phyloP scores from a whole-genome alignment of 2,888 invertebrate species.

The Xanthia togata region DNA sequence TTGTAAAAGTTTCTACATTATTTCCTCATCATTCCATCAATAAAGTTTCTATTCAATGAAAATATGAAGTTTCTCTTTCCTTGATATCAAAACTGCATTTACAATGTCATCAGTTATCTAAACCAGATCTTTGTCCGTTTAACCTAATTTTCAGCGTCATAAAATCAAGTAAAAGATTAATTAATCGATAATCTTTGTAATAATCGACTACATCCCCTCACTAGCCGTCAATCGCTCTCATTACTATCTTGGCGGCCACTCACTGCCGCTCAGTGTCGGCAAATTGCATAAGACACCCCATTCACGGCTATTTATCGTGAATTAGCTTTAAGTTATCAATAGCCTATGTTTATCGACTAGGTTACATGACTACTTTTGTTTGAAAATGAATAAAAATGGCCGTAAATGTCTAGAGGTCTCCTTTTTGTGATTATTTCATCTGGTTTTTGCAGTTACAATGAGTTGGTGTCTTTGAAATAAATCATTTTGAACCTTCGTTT shows the following conservation, averaged over 20 bases:
- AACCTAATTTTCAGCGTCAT: slow-evolving; percentile 52
- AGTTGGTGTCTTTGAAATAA: neutral
- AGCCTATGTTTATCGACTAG: slow-evolving; percentile 72
- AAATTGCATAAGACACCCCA: slow-evolving; percentile 83
- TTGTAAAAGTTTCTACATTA: neutral
- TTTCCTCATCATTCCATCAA: neutral
- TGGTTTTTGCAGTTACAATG: neutral
- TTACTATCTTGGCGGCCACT: slow-evolving; percentile 67
- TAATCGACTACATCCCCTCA: slow-evolving; percentile 62
- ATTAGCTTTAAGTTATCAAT: slow-evolving; percentile 79
- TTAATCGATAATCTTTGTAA: slow-evolving; percentile 62
- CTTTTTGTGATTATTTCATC: neutral
- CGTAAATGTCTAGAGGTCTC: neutral
- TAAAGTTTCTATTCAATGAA: slow-evolving; percentile 2
- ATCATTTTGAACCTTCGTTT: neutral
- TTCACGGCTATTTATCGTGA: slow-evolving; percentile 83
- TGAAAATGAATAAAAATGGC: slow-evolving; percentile 20
- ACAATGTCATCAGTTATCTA: slow-evolving; percentile 35
- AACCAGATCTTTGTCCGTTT: slow-evolving; percentile 25
- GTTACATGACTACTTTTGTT: slow-evolving; percentile 62
- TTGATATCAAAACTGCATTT: slow-evolving; percentile 3
- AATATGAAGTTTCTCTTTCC: slow-evolving; percentile 1
- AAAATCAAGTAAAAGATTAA: slow-evolving; percentile 50
- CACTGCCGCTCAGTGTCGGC: slow-evolving; percentile 71
- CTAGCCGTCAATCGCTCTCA: slow-evolving; percentile 76